phyloP scores from a whole-genome alignment of 2,888 invertebrate species.

The Lasius fuliginosus region DNA sequence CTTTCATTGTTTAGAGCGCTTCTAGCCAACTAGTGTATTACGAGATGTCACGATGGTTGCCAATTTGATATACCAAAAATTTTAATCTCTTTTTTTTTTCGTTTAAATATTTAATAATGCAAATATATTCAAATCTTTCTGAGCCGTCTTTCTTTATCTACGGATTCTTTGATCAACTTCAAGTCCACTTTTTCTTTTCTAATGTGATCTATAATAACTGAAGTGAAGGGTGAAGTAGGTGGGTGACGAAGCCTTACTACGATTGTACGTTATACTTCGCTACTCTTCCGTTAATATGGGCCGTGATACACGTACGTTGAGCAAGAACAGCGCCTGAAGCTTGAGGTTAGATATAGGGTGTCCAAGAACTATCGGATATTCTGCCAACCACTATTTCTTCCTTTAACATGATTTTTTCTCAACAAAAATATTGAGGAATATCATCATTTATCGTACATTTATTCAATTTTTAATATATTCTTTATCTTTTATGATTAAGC shows the following conservation, averaged over 20 bases:
- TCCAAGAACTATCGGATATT: neutral
- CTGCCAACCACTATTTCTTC: neutral
- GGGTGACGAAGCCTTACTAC: conserved; percentile 5
- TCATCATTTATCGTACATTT: neutral
- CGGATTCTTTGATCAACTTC: neutral
- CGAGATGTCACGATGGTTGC: neutral
- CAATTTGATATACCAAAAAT: neutral
- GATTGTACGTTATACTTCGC: conserved; percentile 1
- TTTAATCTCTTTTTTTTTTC: neutral
- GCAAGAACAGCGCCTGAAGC: neutral
- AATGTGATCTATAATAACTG: neutral
- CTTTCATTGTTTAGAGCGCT: neutral
- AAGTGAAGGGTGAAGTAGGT: conserved; percentile 4
- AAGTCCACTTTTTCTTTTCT: neutral
- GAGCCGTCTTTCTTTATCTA: neutral
- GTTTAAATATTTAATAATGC: neutral
- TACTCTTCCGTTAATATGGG: conserved; percentile 10
- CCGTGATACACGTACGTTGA: neutral
- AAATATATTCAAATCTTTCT: neutral
- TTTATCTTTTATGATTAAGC: neutral
- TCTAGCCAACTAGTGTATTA: neutral
- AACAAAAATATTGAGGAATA: neutral
- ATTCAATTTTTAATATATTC: neutral
- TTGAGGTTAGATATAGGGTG: conserved; percentile 8
- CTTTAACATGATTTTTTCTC: neutral